Evolutionary conservation across 2,888 invertebrate genomes (phyloP).

Genomic region (Polylopha cassiicola): DNA sequence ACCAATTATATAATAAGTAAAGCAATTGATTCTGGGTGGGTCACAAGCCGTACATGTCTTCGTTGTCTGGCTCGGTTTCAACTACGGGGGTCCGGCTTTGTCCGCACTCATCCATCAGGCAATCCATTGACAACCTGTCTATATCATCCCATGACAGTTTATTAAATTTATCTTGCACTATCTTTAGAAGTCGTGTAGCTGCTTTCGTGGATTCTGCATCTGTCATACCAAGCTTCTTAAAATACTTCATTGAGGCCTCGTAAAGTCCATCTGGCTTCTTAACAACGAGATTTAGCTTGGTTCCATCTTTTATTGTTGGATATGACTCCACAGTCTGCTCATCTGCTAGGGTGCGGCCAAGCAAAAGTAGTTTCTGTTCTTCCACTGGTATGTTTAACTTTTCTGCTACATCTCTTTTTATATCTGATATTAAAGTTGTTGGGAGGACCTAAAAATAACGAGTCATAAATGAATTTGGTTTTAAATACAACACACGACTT

Average conservation of each 20-base stretch:
- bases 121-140: conserved; percentile 70
- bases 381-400: conserved; percentile 81
- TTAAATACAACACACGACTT: too few relatives aligned
- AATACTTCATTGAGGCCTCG: conserved; percentile 75
- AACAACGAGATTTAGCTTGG: conserved; percentile 83
- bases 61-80: conserved; percentile 40
- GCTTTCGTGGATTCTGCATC: conserved; percentile 81
- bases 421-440: conserved; percentile 78
- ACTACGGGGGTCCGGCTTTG: conserved; percentile 28
- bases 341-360: conserved; percentile 84
- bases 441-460: conserved; percentile 69
- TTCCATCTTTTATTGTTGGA: conserved; percentile 84
- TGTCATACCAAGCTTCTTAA: conserved; percentile 77
- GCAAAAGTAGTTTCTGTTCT: conserved; percentile 83
- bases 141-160: conserved; percentile 78
- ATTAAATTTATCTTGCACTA: conserved; percentile 71
- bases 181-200: conserved; percentile 76
- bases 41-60: conserved; percentile 47
- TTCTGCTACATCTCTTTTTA: conserved; percentile 81
- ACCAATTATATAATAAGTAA: conserved; percentile 17
- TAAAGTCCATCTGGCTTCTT: conserved; percentile 81
- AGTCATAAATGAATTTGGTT: too few relatives aligned
- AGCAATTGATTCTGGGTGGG: conserved; percentile 21
- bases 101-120: conserved; percentile 42
- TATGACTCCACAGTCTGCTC: conserved; percentile 83